These are phyloP conservation scores for Diploscapter pachys DNA, from an alignment of 1,140 invertebrate genomes.

Conservation along the genomic window DNA sequence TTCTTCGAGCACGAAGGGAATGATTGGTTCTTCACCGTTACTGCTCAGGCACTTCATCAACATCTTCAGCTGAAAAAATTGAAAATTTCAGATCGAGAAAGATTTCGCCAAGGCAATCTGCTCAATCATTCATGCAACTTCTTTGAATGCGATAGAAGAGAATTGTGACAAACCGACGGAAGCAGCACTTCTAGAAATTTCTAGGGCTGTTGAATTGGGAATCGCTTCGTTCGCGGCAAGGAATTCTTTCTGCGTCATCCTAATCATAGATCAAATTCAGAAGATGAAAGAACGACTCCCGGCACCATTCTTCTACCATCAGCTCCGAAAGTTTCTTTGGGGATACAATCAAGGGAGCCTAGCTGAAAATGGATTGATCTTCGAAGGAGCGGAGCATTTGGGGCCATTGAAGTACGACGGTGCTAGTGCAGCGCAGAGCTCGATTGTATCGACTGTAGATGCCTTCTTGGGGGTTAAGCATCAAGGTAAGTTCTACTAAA, in stretches of 20 bases:
- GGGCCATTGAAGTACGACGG: conserved; percentile 9
- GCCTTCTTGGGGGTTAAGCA: conserved; percentile 9
- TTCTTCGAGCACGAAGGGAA: conserved; percentile 4
- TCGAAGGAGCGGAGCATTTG: conserved; percentile 7
- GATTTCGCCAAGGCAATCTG: conserved; percentile 14
- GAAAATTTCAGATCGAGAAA: background rate
- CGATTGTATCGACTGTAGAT: background rate
- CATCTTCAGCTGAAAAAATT: background rate
- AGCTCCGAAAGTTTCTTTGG: conserved; percentile 5
- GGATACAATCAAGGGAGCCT: conserved; percentile 9
- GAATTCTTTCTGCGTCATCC: no score
- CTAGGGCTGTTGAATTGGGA: background rate
- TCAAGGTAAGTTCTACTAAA: conserved; percentile 3
- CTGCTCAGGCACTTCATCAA: conserved; percentile 6
- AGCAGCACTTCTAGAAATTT: conserved; percentile 1
- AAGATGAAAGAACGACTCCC: background rate
- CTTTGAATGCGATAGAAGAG: no score
- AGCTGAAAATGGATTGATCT: background rate
- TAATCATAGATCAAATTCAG: background rate
- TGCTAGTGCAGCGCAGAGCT: conserved; percentile 16
- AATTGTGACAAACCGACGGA: no score
- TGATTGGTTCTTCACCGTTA: conserved; percentile 17
- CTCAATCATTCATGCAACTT: background rate
- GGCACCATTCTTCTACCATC: conserved; percentile 4
- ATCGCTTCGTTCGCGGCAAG: no score